Percentiles rank a stretch among this genome's conserved stretches.
Conservation (phyloP, 2,797 vertebrate genomes). For the Adelosebastes latens region DNA sequence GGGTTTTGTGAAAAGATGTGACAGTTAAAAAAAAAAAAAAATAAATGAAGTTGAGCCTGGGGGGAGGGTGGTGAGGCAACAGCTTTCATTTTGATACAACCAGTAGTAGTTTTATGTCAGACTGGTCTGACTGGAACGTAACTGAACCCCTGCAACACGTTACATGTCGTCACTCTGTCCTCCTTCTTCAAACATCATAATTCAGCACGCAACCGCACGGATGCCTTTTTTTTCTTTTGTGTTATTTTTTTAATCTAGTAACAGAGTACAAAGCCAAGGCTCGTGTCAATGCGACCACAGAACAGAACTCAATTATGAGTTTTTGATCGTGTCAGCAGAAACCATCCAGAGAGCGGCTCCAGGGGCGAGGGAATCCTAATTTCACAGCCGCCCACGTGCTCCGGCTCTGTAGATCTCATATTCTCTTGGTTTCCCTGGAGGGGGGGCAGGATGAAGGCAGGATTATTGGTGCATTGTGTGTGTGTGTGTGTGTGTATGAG, state of each 20-base stretch:
- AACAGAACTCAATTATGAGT: constrained; percentile 43
- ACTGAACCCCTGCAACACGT: background rate
- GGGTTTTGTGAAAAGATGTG: background rate
- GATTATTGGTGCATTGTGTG: constrained; percentile 26
- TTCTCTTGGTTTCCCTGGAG: background rate
- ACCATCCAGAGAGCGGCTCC: background rate
- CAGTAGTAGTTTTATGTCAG: background rate
- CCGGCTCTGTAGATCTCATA: constrained; percentile 15
- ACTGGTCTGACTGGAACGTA: background rate
- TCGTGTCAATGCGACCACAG: constrained; percentile 8
- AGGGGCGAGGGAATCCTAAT: constrained; percentile 42
- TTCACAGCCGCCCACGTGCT: constrained; percentile 43
- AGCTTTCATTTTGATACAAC: background rate
- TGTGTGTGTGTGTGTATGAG: background rate
- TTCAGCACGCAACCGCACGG: background rate
- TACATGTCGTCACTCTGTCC: background rate
- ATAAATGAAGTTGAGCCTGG: background rate
- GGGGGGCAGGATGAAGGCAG: background rate
- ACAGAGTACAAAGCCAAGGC: background rate
- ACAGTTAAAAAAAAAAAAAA: background rate
- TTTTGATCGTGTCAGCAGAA: constrained; percentile 54
- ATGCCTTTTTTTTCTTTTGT: background rate
- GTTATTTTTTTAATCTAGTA: background rate
- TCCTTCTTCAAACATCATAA: background rate
- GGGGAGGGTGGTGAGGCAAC: background rate